Evolutionary conservation across 1,140 invertebrate genomes (phyloP).

Genomic region (Megalopta genalis): DNA sequence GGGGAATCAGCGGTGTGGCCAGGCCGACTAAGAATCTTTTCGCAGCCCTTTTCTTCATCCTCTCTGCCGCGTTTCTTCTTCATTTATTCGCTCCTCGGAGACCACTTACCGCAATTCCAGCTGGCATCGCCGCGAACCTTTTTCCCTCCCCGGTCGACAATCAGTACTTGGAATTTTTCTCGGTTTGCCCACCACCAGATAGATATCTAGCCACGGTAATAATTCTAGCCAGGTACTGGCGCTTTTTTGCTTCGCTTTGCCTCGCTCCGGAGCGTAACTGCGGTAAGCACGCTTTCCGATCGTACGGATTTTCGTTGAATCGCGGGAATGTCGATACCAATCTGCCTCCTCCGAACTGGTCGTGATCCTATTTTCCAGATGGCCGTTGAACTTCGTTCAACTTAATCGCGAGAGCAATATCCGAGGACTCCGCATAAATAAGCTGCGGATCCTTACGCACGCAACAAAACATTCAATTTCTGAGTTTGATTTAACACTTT

Average conservation of each 20-base stretch:
- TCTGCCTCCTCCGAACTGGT: background rate
- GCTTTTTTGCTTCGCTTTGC: background rate
- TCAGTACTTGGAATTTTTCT: slow-evolving; percentile 47
- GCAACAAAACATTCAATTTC: too few species aligned
- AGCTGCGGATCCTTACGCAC: too few species aligned
- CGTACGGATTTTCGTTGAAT: background rate
- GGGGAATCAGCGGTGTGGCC: slow-evolving; percentile 29
- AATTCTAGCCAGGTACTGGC: slow-evolving; percentile 1
- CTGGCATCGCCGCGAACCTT: slow-evolving; percentile 32
- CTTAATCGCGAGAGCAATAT: too few species aligned
- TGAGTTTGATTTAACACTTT: too few species aligned
- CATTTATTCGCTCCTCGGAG: slow-evolving; percentile 23
- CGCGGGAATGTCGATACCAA: background rate
- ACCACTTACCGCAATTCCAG: slow-evolving; percentile 50
- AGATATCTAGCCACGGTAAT: slow-evolving; percentile 34
- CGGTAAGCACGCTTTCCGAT: background rate
- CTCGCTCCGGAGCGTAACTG: background rate
- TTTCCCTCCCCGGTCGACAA: slow-evolving; percentile 38
- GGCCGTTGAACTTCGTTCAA: too few species aligned
- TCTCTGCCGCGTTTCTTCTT: slow-evolving; percentile 11
- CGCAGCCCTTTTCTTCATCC: background rate
- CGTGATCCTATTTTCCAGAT: background rate
- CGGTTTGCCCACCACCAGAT: slow-evolving; percentile 30
- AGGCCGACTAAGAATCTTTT: slow-evolving; percentile 29
- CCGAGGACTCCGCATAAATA: too few species aligned